A percentile compares a stretch with the other conserved stretches of the same genome.
Evolutionary conservation across 2,888 invertebrate species (phyloP).

Genomic region (Camptogramma bilineatum): DNA sequence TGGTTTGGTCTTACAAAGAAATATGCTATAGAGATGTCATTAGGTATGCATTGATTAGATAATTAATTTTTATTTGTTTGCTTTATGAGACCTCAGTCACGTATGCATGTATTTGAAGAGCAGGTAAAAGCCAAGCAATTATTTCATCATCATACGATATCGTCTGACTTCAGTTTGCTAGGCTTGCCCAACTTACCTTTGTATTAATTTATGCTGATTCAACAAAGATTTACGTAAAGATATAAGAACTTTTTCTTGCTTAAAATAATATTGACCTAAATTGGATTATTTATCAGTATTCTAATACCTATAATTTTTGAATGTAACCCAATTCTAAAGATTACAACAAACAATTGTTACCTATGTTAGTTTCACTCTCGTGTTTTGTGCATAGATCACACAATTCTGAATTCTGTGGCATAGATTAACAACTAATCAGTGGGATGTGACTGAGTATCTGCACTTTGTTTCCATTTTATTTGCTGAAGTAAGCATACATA

Average conservation of each 20-base stretch:
- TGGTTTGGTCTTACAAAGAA: background rate
- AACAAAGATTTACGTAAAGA: background rate
- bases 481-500: background rate
- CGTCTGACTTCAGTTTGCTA: conserved; percentile 20
- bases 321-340: too few species aligned
- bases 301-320: too few species aligned
- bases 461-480: conserved; percentile 11
- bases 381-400: background rate
- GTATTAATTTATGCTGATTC: conserved; percentile 2
- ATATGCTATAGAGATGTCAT: background rate
- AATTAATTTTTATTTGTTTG: conserved; percentile 4
- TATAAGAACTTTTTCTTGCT: background rate
- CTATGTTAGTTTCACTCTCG: background rate
- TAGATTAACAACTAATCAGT: too few species aligned
- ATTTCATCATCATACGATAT: conserved; percentile 36
- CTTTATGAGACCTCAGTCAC: conserved; percentile 45
- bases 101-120: conserved; percentile 42
- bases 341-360: too few species aligned
- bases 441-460: background rate
- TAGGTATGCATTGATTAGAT: conserved; percentile 2
- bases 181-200: conserved; percentile 3
- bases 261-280: background rate
- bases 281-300: background rate
- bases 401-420: too few species aligned
- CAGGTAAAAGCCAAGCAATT: conserved; percentile 16